These are phyloP conservation scores for Paracanthobrama guichenoti DNA, from an alignment of 2,113 vertebrate genomes.

Conservation along the genomic window DNA sequence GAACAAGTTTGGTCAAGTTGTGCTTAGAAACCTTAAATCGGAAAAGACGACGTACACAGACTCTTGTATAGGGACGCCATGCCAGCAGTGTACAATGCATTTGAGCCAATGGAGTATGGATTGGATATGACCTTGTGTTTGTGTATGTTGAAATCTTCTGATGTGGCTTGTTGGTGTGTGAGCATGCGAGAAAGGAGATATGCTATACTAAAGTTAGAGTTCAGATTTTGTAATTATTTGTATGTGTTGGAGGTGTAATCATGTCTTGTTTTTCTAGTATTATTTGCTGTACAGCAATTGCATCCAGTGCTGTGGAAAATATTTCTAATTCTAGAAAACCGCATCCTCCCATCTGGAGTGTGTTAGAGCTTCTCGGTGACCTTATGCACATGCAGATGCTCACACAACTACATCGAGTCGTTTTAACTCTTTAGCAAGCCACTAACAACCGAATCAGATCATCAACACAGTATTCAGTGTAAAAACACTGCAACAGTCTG, in stretches of 20 bases:
- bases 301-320: constrained; percentile 65
- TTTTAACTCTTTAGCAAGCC: constrained; percentile 2
- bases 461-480: not conserved
- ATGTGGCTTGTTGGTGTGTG: constrained; percentile 4
- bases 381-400: constrained; percentile 41
- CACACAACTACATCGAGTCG: constrained; percentile 55
- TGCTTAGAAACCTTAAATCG: constrained; percentile 1
- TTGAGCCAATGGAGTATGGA: not conserved
- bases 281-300: constrained; percentile 40
- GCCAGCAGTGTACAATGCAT: not conserved
- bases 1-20: constrained; percentile 8
- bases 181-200: not conserved
- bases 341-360: constrained; percentile 72
- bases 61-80: not conserved
- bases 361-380: constrained; percentile 69
- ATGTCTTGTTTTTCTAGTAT: not conserved
- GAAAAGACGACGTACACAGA: not conserved
- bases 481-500: not conserved
- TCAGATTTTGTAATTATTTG: not conserved
- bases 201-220: not conserved
- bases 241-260: not conserved
- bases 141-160: not conserved
- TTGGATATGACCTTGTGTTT: not conserved
- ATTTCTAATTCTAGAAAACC: constrained; percentile 65
- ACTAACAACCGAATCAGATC: not conserved